A percentile compares a stretch with the other conserved stretches of the same genome.
phyloP scores from a whole-genome alignment of 2,113 vertebrate species.

The Thymallus thymallus region DNA sequence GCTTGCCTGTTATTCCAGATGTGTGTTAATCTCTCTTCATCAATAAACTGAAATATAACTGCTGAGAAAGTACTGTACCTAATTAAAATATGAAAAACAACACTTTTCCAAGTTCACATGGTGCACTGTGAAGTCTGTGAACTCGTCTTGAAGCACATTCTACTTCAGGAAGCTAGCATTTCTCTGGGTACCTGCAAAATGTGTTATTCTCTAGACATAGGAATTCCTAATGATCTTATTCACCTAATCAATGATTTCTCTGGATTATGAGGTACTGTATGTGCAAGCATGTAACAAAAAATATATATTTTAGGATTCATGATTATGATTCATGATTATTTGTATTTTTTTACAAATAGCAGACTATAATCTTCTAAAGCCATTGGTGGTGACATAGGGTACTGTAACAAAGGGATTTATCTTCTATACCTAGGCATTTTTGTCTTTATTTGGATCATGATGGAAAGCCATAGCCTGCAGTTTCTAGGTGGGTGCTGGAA shows the following conservation, averaged over 20 bases:
- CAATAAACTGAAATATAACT: constrained; percentile 26
- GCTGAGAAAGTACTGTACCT: background rate
- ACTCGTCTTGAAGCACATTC: background rate
- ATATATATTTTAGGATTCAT: too few relatives aligned
- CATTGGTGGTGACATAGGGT: too few relatives aligned
- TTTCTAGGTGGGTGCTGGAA: constrained; percentile 30
- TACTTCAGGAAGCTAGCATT: too few relatives aligned
- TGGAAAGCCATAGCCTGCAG: background rate
- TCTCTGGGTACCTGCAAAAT: too few relatives aligned
- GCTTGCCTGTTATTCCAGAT: constrained; percentile 10
- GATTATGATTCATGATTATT: too few relatives aligned
- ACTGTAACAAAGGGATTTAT: background rate
- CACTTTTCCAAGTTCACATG: constrained; percentile 12
- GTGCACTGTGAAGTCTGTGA: background rate
- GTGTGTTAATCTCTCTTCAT: constrained; percentile 9
- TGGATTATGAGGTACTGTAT: too few relatives aligned
- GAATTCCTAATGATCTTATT: too few relatives aligned
- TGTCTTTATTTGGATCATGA: background rate
- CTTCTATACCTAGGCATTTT: background rate
- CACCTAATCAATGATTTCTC: too few relatives aligned
- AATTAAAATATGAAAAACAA: constrained; percentile 21
- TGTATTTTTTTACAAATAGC: too few relatives aligned
- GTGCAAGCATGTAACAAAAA: too few relatives aligned
- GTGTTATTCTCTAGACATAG: too few relatives aligned
- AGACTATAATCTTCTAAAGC: too few relatives aligned